These are phyloP conservation scores for Trachythela sp. DNA, from an alignment of 64 coral and sea anemone species.

Conservation along the genomic window DNA sequence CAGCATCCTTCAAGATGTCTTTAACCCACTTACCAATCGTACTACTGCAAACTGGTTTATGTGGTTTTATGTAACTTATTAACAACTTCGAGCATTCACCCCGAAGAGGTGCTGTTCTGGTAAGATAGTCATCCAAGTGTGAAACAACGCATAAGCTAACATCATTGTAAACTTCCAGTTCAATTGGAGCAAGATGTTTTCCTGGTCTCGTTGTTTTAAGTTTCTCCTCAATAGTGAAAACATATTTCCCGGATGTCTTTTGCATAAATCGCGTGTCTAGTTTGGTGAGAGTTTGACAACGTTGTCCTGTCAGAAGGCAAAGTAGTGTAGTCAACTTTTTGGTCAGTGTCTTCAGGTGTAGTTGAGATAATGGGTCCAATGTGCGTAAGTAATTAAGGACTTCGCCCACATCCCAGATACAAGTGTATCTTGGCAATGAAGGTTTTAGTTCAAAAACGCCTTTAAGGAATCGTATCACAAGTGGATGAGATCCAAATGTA, in stretches of 20 bases:
- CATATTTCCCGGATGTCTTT: neutral
- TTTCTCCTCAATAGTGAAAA: conserved; percentile 38
- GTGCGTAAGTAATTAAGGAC: conserved; percentile 14
- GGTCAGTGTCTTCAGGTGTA: conserved; percentile 4
- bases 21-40: conserved; percentile 43
- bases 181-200: conserved; percentile 25
- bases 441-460: conserved; percentile 45
- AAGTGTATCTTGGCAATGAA: conserved; percentile 36
- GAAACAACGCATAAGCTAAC: conserved; percentile 12
- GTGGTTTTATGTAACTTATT: conserved; percentile 41
- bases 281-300: conserved; percentile 17
- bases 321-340: conserved; percentile 28
- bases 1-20: conserved; percentile 9
- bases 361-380: neutral
- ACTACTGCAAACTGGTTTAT: conserved; percentile 26
- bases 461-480: conserved; percentile 37
- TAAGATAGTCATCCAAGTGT: neutral
- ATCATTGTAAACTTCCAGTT: neutral
- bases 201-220: conserved; percentile 38
- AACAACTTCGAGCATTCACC: conserved; percentile 26
- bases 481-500: conserved; percentile 33
- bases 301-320: conserved; percentile 28
- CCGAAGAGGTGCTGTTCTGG: neutral
- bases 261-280: conserved; percentile 25
- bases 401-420: conserved; percentile 31